phyloP scores from a whole-genome alignment of 2,888 invertebrate genomes.

The Drosophila prostipennis region DNA sequence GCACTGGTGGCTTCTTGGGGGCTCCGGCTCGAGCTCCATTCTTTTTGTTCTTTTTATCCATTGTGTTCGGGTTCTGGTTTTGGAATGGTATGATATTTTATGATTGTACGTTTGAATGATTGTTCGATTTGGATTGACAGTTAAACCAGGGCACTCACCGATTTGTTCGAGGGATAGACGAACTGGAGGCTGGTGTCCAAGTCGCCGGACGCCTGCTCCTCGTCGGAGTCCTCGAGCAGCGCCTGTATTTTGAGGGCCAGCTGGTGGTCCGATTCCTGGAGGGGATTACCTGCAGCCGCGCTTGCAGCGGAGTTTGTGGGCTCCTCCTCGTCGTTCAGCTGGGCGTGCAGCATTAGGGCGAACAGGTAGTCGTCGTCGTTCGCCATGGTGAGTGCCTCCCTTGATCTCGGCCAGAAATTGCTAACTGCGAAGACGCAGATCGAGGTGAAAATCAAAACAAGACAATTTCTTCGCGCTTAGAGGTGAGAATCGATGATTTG shows the following conservation, averaged over 20 bases:
- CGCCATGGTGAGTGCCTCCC: background rate
- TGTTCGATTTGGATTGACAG: too few relatives aligned
- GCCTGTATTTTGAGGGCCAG: constrained; percentile 31
- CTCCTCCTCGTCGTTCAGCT: background rate
- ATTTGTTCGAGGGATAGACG: constrained; percentile 9
- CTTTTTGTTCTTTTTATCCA: background rate
- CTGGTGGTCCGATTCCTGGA: constrained; percentile 12
- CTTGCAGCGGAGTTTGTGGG: background rate
- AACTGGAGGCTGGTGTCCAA: constrained; percentile 20
- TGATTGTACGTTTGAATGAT: too few relatives aligned
- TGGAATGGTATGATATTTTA: too few relatives aligned
- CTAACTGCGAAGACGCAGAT: background rate
- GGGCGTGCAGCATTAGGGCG: background rate
- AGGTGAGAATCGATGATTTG: too few relatives aligned
- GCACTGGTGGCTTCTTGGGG: background rate
- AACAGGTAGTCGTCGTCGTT: background rate
- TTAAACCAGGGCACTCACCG: background rate
- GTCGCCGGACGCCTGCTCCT: background rate
- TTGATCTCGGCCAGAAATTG: background rate
- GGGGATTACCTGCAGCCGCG: background rate
- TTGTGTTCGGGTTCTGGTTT: too few relatives aligned
- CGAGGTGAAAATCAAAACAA: background rate
- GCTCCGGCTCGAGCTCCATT: too few relatives aligned
- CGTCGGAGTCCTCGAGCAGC: background rate
- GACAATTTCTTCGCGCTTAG: background rate